These are phyloP conservation scores for Anhinga rufa DNA, from an alignment of 2,113 vertebrate genomes.

Conservation along the genomic window DNA sequence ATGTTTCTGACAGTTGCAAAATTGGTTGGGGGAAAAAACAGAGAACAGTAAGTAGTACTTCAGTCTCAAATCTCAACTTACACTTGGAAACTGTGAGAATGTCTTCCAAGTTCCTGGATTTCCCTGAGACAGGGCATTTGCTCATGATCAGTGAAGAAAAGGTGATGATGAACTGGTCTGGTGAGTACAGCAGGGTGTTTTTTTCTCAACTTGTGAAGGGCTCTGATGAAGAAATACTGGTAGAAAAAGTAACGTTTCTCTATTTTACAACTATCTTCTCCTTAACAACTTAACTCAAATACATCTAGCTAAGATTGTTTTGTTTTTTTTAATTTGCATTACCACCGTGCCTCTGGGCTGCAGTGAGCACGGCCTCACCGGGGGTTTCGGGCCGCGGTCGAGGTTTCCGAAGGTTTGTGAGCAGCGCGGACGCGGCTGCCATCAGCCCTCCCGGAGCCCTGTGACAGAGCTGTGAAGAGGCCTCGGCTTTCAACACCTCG, in stretches of 20 bases:
- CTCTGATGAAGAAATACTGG: not conserved
- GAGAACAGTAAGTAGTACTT: not conserved
- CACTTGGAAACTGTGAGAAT: not conserved
- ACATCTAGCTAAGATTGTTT: no score
- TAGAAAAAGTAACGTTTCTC: not conserved
- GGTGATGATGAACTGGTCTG: not conserved
- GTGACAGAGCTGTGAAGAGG: accelerated
- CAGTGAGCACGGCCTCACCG: not conserved
- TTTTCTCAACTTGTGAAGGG: not conserved
- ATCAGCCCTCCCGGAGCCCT: not conserved
- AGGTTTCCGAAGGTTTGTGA: not conserved
- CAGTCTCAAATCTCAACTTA: not conserved
- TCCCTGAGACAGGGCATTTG: not conserved
- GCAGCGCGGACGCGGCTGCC: not conserved
- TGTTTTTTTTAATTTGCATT: not conserved
- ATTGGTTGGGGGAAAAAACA: not conserved
- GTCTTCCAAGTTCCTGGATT: not conserved
- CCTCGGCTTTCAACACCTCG: not conserved
- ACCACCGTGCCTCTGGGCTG: no score
- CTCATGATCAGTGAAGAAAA: not conserved
- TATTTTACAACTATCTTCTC: no score
- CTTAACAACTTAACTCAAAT: not conserved
- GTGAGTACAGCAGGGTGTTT: not conserved
- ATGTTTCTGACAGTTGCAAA: not conserved
- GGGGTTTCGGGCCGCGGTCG: not conserved